Percentiles rank a stretch among this genome's conserved stretches.
These are phyloP conservation scores for Myotis findleyi DNA, from an alignment of 2,797 vertebrate genomes.

Conservation along the genomic window DNA sequence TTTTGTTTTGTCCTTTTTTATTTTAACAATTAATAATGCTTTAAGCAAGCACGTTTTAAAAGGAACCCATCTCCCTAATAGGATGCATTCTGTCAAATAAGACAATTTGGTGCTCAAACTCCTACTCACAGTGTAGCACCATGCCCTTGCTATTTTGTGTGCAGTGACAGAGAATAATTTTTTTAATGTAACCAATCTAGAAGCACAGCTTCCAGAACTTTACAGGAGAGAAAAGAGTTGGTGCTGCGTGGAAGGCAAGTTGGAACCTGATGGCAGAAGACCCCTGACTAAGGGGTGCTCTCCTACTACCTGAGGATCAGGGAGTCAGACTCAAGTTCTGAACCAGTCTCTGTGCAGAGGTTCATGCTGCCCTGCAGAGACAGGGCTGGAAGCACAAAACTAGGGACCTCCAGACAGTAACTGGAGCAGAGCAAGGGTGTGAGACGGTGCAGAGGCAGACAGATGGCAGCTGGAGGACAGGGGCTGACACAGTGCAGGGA, in stretches of 20 bases:
- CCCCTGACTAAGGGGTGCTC: background rate
- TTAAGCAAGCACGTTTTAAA: constrained; percentile 17
- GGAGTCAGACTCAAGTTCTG: background rate
- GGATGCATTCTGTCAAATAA: background rate
- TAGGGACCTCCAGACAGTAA: background rate
- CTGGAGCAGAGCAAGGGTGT: background rate
- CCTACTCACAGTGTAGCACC: background rate
- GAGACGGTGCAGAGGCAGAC: background rate
- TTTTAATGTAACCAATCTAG: background rate
- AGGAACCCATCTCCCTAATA: background rate
- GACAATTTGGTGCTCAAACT: background rate
- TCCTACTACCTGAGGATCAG: background rate
- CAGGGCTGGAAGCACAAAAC: background rate
- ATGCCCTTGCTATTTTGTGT: background rate
- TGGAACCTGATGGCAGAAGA: background rate
- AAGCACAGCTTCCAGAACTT: background rate
- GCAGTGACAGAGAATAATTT: background rate
- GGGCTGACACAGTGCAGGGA: background rate
- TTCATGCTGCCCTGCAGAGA: background rate
- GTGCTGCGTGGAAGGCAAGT: background rate
- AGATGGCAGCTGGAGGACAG: background rate
- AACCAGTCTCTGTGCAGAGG: background rate
- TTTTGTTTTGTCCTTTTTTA: background rate
- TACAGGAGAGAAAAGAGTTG: background rate
- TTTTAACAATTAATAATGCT: background rate